Base-by-base conservation (phyloP, 2,797 vertebrate genomes). In the Leptodactylus fallax region DNA sequence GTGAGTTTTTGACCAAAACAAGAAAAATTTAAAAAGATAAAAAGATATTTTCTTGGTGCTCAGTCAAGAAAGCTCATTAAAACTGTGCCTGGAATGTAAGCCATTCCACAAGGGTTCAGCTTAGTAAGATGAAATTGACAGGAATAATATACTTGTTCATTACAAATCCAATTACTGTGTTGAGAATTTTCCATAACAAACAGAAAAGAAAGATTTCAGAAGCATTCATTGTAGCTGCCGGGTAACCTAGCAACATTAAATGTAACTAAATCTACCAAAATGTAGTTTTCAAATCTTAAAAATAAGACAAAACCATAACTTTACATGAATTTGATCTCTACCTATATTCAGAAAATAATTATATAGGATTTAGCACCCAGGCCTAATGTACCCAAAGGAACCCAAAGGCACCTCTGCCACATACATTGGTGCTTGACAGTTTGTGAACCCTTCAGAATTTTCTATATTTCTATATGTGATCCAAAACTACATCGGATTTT, bases 181-280 rank as follows among this genome's bases (percentile, higher is more conserved):
- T 53, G 83, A 6, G 60, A 17, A 25, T 74, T 51, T 49, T 79
- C 79, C 81, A 89, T 90, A 85, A 16, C n/a, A 51, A 72, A 78
- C 72, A 67, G 81, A 74, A 14, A 17, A 19, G 72, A 6, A 61
- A 79, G 58, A 72, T 25, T 56, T n/a, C 10, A 8, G 14, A 49
- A 11, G 16, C 13, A 74, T 81, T 58, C 74, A 45, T 60, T 60
- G 19, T 80, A 80, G 63, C 79, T 14, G 51, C 14, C 63, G 56
- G 21, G 79, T 87, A 76, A 58, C 85, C 69, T 87, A 87, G 85
- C 85, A 87, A 87, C 85, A 23, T 47, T 49, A 74, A 53, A 76
- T 14, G 21, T 27, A 25, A 13, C 47, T 81, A 14, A 23, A 61
- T 11, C 23, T 49, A 79, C 9, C 12, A 7, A 69, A 69, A n/a